Evolutionary conservation across 2,797 vertebrate species (phyloP), one percentile per base, ranked within the genome.

Genomic region (Balearica regulorum): DNA sequence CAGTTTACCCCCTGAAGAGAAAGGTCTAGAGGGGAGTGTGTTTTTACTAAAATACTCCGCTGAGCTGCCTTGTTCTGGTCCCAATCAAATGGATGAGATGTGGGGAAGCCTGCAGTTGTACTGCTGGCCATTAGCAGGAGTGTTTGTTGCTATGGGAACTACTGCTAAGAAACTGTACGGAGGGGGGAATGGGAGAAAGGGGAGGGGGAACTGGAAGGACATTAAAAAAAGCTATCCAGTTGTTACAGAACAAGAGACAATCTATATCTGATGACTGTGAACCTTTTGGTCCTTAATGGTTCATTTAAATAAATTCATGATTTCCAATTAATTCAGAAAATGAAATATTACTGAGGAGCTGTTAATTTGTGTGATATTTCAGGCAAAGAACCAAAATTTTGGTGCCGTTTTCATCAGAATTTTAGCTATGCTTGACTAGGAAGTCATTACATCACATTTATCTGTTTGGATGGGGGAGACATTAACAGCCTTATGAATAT

Each of bases 401-500:
- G 98, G 96, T 98, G 96, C 97, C 92, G 94, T 97, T 98, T 98
- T 98, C 98, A 96, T 97, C 97, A 98, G 98, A 98, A 98, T 98
- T 98, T 98, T 98, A 98, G 98, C 98, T 98, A 98, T 98, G 98
- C 98, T 98, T 98, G 98, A 98, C 97, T 98, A 98, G 98, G 97
- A 98, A 98, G 98, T 98, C 98, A 98, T 98, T 98, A 98, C 98
- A 98, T 98, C 98, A 98, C 98, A 98, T 99, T 99, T 98, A 98
- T 99, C 98, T 98, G 98, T 98, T 98, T 98, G 98, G 98, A 98
- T 98, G 98, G 98, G 98, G 98, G 97, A 98, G 98, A 98, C 98
- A 98, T 99, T 99, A 99, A 98, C 98, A 97, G 98, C 97, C 98
- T 98, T 98, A 98, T 99, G 98, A 99, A 99, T 99, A 99, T 99